Base-by-base conservation (phyloP, 2,113 vertebrate species). In the Uria aalge region DNA sequence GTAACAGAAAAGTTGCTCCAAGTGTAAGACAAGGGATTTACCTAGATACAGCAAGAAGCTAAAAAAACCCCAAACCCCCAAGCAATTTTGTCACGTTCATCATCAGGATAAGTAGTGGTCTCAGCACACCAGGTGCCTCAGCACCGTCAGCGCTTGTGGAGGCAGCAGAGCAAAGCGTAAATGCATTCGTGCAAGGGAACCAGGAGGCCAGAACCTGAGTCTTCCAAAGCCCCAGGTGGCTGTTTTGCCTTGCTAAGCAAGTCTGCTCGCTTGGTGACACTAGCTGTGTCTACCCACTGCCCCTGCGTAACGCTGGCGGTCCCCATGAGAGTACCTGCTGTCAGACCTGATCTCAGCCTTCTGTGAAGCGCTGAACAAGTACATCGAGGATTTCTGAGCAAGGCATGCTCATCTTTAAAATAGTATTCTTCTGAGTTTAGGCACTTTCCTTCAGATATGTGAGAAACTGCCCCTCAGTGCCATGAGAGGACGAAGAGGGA, bases 401-500 rank as follows among this genome's bases (percentile, higher is more conserved):
- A 56, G 34, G 21, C 34, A 16, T 15, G 11, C 45, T 83, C 34
- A 13, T 30, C 60, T 12, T 11, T 6, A 8, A 12, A 27, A 22
- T 11, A 18, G 7, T 11, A 3, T 40, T 76, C 80, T 89, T 38
- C 27, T 68, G 75, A 43, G 68, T 19, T 5, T 41, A 47, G 36
- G 8, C 5, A 8, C 59, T 55, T 55, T 8, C 41, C 62, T 30
- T 55, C 83, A 23, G 50, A 4, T 60, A 2, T 2, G 30, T 17
- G 87, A 56, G 66, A 72, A 83, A 47, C 21, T 1, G 0, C 6
- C 71, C 50, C 32, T 55, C 20, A 2, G 38, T 22, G 1, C 38
- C 1, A 0, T 0, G 11, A 69, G n/a, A 53, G 30, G 47, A 62
- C n/a, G 63, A 26, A 3, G 63, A 63, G 18, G 32, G 47, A 66